Evolutionary conservation across 2,888 invertebrate species (phyloP), one percentile per base, ranked within the genome.

Genomic region (Cryptus viduatorius): DNA sequence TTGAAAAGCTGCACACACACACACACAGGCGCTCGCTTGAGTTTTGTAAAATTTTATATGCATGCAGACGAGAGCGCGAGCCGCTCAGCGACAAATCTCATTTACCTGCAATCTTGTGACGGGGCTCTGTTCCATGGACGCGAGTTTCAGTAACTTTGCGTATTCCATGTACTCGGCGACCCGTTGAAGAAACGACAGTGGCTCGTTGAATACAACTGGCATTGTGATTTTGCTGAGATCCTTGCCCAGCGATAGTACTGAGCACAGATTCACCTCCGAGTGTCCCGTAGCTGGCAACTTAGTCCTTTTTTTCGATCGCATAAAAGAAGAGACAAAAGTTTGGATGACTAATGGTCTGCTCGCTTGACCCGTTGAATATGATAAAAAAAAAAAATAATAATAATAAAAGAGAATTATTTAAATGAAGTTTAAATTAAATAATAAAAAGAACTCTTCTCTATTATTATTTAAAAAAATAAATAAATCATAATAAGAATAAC

Each of bases 151-250:
- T 61, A 97, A 93, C 89, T 96, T 94, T 7, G 97, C 96, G 91
- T 99, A 99, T 94, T 99, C 98, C 96, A 99, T 96, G 92, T 98
- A 98, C 94, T 99, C 99, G 56, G 98, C 96, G 94, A 99, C 96
- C 83, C 99, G 95, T 95, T 99, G 98, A 56, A 99, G 96, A 94
- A 99, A 98, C 90, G 98, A 98, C 85, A 99, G 95, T 10, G 99
- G 99, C 94, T 99, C 99, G 94, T 99, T 99, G 95, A 99, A 98
- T 88, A 98, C 97, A 87, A 99, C 98, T 85, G 99, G 99, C 98
- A 99, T 98, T 50, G 98, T 98, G 94, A 98, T 98, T 95, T 98
- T 98, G 93, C 98, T 98, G 89, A 99, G 95, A 94, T 99, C 98
- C 95, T 97, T 97, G 91, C 98, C 97, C 90, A 93, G 87, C 24